Base-by-base conservation (phyloP, 2,888 invertebrate species). In the Dexiosoma caninum region DNA sequence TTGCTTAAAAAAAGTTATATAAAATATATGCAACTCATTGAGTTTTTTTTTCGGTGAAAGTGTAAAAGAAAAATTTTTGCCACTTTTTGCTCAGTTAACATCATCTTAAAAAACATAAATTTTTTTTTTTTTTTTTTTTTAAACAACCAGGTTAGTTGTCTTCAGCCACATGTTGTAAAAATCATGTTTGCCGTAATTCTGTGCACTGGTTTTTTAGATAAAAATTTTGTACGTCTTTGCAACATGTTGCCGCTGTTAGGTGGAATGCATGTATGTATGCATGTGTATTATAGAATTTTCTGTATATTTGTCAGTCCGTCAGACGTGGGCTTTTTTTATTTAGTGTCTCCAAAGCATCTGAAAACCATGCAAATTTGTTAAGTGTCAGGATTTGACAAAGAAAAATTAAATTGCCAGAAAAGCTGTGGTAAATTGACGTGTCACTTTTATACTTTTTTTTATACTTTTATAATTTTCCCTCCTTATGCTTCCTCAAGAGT, bases 331-430 rank as follows among this genome's bases (percentile, higher is more conserved):
- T 7, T 27, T 49, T n/a, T 27, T 27, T 10, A 21, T 57, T 69
- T 35, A 16, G 2, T 12, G 10, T 75, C 32, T 57, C 23, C 37
- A n/a, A 19, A 70, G 53, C 67, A 53, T 66, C 21, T 19, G 32
- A 42, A 66, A 76, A 62, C 62, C 76, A 76, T 82, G 81, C 75
- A 82, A 83, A 83, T 83, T 82, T 82, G 77, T 78, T 71, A 74
- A 74, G 81, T 82, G 82, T 74, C 82, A 80, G 66, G 70, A 42
- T 66, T 69, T 82, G 78, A 82, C 80, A 74, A 77, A 64, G 79
- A 75, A 60, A 76, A 76, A 76, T 78, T 81, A 76, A 76, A 70
- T 82, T 76, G 76, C 70, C 76, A 53, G 69, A 75, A 78, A 82
- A 75, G 42, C 67, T 80, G 75, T 70, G 78, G 78, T 80, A 78